phyloP scores from a whole-genome alignment of 1,140 invertebrate genomes.

The Stegodyphus mimosarum region DNA sequence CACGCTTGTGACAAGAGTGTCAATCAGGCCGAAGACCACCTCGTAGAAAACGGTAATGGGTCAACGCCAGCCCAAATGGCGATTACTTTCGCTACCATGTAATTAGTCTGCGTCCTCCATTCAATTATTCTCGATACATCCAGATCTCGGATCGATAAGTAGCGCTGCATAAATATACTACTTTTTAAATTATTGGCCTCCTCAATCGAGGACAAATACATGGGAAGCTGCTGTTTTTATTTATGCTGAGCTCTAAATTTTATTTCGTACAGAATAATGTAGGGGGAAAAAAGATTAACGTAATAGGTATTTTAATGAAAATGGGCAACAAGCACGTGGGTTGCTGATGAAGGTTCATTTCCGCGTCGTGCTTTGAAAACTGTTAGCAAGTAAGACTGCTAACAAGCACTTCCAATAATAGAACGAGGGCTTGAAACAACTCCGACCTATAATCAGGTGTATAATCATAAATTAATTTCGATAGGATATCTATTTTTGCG shows the following conservation, averaged over 20 bases:
- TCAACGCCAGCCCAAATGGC: neutral
- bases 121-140: conserved; percentile 2
- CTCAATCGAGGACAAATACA: neutral
- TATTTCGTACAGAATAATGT: too few relatives aligned
- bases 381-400: too few relatives aligned
- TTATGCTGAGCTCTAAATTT: neutral
- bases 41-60: neutral
- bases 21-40: neutral
- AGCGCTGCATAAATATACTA: neutral
- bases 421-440: too few relatives aligned
- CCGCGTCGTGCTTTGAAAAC: too few relatives aligned
- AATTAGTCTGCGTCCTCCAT: conserved; percentile 1
- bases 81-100: conserved; percentile 24
- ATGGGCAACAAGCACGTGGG: too few relatives aligned
- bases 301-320: too few relatives aligned
- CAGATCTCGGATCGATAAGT: conserved; percentile 14
- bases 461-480: too few relatives aligned
- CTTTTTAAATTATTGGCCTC: neutral
- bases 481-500: too few relatives aligned
- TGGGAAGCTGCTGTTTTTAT: neutral
- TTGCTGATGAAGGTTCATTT: too few relatives aligned
- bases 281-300: too few relatives aligned
- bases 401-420: too few relatives aligned
- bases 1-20: conserved; percentile 15
- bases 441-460: too few relatives aligned